Conservation (phyloP, 1,140 invertebrate species). For the Pentalonia nigronervosa region DNA sequence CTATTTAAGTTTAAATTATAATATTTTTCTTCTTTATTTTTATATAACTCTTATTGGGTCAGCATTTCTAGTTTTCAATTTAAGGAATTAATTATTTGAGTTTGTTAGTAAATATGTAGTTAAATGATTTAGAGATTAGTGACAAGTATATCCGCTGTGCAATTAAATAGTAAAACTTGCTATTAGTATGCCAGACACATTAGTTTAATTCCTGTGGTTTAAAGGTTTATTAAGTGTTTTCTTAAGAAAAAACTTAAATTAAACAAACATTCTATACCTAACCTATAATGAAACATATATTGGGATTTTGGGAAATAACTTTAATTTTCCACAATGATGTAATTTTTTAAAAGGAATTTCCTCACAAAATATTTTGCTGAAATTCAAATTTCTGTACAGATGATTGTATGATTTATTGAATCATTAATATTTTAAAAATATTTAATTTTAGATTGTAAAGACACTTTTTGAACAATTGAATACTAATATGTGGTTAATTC, state of each 20-base stretch:
- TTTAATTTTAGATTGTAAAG: constrained; percentile 65
- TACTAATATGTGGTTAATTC: constrained; percentile 70
- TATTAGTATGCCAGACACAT: too few relatives aligned
- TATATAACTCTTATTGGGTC: neutral
- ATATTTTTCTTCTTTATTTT: neutral
- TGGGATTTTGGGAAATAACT: too few relatives aligned
- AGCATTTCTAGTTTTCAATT: neutral
- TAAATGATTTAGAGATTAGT: neutral
- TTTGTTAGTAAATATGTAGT: neutral
- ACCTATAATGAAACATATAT: too few relatives aligned
- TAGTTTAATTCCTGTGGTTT: neutral
- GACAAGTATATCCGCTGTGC: neutral
- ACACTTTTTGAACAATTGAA: constrained; percentile 69
- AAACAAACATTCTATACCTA: too few relatives aligned
- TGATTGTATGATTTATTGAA: neutral
- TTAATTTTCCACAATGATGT: neutral
- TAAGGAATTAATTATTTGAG: neutral
- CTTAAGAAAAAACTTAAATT: neutral
- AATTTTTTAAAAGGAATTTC: neutral
- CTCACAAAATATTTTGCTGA: neutral
- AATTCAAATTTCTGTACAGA: neutral
- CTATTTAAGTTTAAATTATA: neutral
- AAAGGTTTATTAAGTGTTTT: neutral
- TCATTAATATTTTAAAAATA: constrained; percentile 43
- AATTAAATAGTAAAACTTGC: neutral